Percentiles rank a stretch among this genome's conserved stretches.
These are phyloP conservation scores for Platygyra sinensis DNA, from an alignment of 64 coral and sea anemone genomes.

Conservation along the genomic window DNA sequence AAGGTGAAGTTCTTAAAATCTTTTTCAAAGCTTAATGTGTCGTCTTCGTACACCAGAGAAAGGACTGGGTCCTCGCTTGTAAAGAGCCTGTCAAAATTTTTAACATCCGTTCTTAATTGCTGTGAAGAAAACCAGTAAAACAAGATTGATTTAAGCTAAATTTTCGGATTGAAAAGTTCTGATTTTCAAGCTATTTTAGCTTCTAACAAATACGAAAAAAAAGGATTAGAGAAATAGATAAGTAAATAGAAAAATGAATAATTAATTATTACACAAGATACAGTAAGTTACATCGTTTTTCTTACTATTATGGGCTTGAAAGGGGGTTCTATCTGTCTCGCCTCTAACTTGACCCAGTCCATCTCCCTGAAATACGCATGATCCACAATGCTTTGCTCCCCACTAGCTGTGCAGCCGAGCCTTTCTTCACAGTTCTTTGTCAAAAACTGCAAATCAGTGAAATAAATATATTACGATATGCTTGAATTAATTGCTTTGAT, in stretches of 20 bases:
- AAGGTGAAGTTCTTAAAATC: too few relatives aligned
- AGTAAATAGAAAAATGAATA: too few relatives aligned
- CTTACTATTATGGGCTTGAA: constrained; percentile 99
- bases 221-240: too few relatives aligned
- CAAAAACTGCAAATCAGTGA: constrained; percentile 78
- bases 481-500: too few relatives aligned
- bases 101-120: constrained; percentile 86
- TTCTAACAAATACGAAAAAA: too few relatives aligned
- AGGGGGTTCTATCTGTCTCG: constrained; percentile 69
- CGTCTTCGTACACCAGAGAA: too few relatives aligned
- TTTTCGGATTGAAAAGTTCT: too few relatives aligned
- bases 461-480: not conserved
- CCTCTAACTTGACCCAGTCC: constrained; percentile 85
- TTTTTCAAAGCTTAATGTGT: too few relatives aligned
- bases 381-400: constrained; percentile 86
- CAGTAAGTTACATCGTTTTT: not conserved
- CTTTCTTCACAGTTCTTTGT: constrained; percentile 84
- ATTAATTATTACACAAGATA: too few relatives aligned
- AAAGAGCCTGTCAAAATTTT: constrained; percentile 96
- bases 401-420: constrained; percentile 81
- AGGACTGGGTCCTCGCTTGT: constrained; percentile 72
- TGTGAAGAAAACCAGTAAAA: constrained; percentile 28
- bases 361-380: constrained; percentile 90
- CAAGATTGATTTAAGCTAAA: not conserved
- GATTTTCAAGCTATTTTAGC: too few relatives aligned